Conservation (phyloP, 2,888 invertebrate genomes). For the Flexamia atlantica region DNA sequence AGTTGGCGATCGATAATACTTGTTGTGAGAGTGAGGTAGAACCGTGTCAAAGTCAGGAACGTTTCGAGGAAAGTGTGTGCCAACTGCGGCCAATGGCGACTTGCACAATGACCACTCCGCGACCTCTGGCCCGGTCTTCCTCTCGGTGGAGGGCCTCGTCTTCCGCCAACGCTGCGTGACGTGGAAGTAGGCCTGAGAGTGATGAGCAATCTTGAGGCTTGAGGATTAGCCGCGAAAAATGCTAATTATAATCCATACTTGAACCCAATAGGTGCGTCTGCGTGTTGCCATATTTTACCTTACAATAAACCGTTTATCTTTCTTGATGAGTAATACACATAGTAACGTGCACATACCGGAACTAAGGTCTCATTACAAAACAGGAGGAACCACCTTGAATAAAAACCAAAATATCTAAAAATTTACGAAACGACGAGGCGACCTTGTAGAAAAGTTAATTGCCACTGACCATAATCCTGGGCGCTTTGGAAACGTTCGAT, state of each 20-base stretch:
- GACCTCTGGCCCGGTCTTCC: neutral
- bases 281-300: too few species aligned
- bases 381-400: too few species aligned
- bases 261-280: too few species aligned
- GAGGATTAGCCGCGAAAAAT: too few species aligned
- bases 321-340: too few species aligned
- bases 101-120: neutral
- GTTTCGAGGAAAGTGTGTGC: constrained; percentile 28
- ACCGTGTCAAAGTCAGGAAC: constrained; percentile 27
- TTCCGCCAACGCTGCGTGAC: neutral
- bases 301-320: too few species aligned
- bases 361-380: too few species aligned
- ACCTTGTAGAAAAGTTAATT: neutral
- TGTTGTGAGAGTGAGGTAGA: constrained; percentile 22
- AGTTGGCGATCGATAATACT: constrained; percentile 11
- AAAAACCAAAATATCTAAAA: too few species aligned
- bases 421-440: neutral
- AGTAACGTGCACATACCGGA: too few species aligned
- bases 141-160: neutral
- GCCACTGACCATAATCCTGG: neutral
- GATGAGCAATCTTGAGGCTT: too few species aligned
- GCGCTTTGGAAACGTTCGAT: neutral
- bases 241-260: too few species aligned
- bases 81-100: constrained; percentile 12
- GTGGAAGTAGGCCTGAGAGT: too few species aligned